Evolutionary conservation across 2,113 vertebrate genomes (phyloP).

Genomic region (Epinephelus moara): DNA sequence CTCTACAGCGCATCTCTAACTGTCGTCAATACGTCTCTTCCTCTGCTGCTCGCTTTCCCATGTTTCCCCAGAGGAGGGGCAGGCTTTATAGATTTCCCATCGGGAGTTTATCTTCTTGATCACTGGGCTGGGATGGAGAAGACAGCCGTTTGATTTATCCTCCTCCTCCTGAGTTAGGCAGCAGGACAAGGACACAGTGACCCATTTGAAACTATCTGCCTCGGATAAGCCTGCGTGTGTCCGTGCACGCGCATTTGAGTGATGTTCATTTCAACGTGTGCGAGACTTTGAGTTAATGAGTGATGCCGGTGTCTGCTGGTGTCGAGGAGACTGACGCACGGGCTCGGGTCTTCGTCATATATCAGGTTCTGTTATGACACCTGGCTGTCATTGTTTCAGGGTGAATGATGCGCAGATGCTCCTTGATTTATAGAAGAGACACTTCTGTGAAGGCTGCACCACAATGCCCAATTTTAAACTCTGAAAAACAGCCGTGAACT

Average conservation of each 20-base stretch:
- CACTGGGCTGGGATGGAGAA: conserved; percentile 52
- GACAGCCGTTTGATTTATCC: conserved; percentile 69
- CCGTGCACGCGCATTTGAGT: conserved; percentile 10
- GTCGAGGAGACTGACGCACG: conserved; percentile 33
- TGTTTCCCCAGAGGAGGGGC: conserved; percentile 24
- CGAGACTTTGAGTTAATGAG: conserved; percentile 46
- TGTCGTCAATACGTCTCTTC: conserved; percentile 32
- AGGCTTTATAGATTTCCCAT: conserved; percentile 71
- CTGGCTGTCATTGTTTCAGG: conserved; percentile 49
- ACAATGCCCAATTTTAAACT: conserved; percentile 14
- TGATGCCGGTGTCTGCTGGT: conserved; percentile 36
- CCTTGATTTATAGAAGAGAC: conserved; percentile 40
- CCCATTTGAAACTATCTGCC: conserved; percentile 55
- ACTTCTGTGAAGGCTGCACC: not conserved
- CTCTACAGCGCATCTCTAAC: not conserved
- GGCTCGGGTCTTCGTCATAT: conserved; percentile 31
- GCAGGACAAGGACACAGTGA: conserved; percentile 71
- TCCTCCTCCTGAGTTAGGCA: conserved; percentile 56
- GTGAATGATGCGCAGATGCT: conserved; percentile 41
- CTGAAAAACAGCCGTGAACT: not conserved
- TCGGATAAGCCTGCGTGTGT: not conserved
- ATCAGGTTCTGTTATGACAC: conserved; percentile 61
- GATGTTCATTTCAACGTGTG: conserved; percentile 35
- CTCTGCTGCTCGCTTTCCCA: conserved; percentile 7
- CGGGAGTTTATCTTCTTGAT: conserved; percentile 73